Evolutionary conservation across 2,113 vertebrate species (phyloP).

Genomic region (Dicentrarchus labrax): DNA sequence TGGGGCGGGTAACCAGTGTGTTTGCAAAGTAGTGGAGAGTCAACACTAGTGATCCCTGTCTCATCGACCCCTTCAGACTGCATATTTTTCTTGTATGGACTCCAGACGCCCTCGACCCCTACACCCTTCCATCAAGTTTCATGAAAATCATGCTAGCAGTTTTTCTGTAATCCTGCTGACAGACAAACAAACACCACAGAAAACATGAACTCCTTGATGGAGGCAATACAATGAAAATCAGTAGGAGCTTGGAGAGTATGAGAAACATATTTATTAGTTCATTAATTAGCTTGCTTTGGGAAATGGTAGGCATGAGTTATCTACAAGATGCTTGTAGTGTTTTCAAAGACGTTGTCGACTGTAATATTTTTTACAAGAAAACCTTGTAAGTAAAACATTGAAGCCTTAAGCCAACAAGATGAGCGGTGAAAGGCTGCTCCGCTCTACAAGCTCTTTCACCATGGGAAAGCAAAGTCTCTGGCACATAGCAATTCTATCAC

Average conservation of each 20-base stretch:
- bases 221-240: neutral
- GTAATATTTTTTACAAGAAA: neutral
- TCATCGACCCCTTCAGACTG: too few relatives aligned
- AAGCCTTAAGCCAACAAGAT: slow-evolving; percentile 6
- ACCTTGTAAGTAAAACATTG: slow-evolving; percentile 12
- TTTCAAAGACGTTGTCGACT: neutral
- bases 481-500: neutral
- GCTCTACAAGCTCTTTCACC: neutral
- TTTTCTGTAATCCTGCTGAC: too few relatives aligned
- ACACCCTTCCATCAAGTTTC: too few relatives aligned
- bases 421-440: neutral
- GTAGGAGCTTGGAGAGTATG: neutral
- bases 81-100: too few relatives aligned
- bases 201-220: too few relatives aligned
- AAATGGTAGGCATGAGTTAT: slow-evolving; percentile 2
- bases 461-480: neutral
- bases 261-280: neutral
- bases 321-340: neutral
- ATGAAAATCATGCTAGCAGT: too few relatives aligned
- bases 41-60: too few relatives aligned
- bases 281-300: neutral
- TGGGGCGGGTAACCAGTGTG: too few relatives aligned
- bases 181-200: too few relatives aligned
- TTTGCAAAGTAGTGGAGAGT: too few relatives aligned
- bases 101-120: too few relatives aligned